Conservation (phyloP, 2,113 vertebrate genomes). For the Tyrannus savana region DNA sequence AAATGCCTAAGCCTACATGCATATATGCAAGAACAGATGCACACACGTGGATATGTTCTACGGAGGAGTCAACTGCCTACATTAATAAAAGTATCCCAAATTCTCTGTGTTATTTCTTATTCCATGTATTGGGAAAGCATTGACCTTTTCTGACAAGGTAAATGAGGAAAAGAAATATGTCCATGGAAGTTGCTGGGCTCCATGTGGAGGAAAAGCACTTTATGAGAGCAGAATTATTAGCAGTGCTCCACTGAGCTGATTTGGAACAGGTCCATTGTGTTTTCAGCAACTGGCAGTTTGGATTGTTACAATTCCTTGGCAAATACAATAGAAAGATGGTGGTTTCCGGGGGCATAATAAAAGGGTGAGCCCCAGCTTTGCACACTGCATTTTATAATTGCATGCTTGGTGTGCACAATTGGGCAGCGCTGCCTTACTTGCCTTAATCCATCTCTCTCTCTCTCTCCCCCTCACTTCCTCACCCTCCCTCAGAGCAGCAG, state of each 20-base stretch:
- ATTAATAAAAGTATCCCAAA: neutral
- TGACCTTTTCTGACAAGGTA: neutral
- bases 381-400: conserved; percentile 26
- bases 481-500: conserved; percentile 18
- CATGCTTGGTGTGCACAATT: conserved; percentile 32
- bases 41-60: neutral
- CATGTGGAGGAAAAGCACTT: neutral
- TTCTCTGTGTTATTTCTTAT: neutral
- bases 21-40: neutral
- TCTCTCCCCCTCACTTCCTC: neutral
- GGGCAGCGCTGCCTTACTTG: neutral
- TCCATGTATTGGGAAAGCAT: neutral
- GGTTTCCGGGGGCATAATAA: conserved; percentile 14
- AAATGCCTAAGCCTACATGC: accelerated
- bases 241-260: neutral
- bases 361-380: conserved; percentile 36
- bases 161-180: neutral
- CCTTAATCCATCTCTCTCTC: conserved; percentile 14
- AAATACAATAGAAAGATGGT: conserved; percentile 54
- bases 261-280: conserved; percentile 46
- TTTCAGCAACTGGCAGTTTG: conserved; percentile 53
- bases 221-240: neutral
- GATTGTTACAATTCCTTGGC: conserved; percentile 48
- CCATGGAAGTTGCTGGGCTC: neutral
- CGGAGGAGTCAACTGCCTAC: neutral